These are phyloP conservation scores for Rutpela maculata DNA, from an alignment of 2,888 invertebrate genomes.

Conservation along the genomic window DNA sequence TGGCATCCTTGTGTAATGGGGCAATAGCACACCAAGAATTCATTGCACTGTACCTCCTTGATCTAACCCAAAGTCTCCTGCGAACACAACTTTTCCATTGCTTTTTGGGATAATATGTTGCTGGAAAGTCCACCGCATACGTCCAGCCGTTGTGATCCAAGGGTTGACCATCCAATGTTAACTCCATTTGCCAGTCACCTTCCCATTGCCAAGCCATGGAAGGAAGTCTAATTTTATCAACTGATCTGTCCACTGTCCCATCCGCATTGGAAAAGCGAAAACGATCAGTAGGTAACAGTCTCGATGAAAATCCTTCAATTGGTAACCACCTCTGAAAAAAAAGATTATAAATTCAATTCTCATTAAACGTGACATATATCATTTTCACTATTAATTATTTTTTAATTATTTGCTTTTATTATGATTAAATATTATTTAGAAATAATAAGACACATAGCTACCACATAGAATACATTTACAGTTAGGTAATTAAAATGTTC, in stretches of 20 bases:
- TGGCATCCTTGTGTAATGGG: conserved; percentile 91
- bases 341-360: neutral
- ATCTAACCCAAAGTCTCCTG: conserved; percentile 92
- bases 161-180: conserved; percentile 88
- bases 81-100: conserved; percentile 94
- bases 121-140: conserved; percentile 94
- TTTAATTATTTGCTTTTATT: no score
- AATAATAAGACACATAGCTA: no score
- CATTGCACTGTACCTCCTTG: conserved; percentile 90
- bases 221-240: conserved; percentile 89
- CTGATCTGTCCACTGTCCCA: conserved; percentile 86
- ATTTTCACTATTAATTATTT: no score
- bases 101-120: conserved; percentile 86
- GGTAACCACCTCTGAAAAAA: conserved; percentile 88
- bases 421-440: no score
- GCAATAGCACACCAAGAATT: conserved; percentile 96
- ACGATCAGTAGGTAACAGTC: conserved; percentile 91
- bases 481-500: no score
- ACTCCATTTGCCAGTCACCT: conserved; percentile 92
- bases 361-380: no score
- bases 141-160: conserved; percentile 95
- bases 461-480: no score
- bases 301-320: conserved; percentile 89
- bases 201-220: conserved; percentile 99
- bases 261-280: conserved; percentile 90